Conservation (phyloP, 2,113 vertebrate genomes). For the Hippolais icterina region DNA sequence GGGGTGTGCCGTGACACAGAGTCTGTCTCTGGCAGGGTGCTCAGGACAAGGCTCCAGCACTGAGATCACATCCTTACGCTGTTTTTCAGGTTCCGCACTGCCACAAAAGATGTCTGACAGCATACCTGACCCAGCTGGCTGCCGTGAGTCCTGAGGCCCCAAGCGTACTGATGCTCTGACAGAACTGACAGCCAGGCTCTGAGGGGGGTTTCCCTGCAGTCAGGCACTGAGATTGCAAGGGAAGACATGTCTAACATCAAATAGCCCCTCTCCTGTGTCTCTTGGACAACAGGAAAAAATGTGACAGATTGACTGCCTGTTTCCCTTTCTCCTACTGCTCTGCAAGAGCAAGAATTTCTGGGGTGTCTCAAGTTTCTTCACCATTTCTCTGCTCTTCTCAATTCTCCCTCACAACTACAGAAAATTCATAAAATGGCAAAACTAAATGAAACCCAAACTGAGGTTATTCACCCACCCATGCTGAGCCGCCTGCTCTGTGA, state of each 20-base stretch:
- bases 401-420: not conserved
- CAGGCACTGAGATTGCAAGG: not conserved
- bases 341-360: not conserved
- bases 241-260: not conserved
- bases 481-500: not conserved
- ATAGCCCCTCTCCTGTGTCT: not conserved
- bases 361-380: not conserved
- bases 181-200: not conserved
- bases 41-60: not conserved
- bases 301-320: not conserved
- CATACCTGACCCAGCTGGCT: not conserved
- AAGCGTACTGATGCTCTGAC: not conserved
- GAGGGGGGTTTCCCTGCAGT: not conserved
- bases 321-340: not conserved
- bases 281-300: not conserved
- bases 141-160: not conserved
- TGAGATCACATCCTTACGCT: not conserved
- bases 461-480: not conserved
- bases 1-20: not conserved
- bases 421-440: not conserved
- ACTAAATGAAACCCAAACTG: not conserved
- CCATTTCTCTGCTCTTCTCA: not conserved
- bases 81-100: not conserved
- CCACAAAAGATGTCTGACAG: not conserved
- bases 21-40: not conserved